Conservation (phyloP, 2,888 invertebrate species). For the Drosophila anomalipes region DNA sequence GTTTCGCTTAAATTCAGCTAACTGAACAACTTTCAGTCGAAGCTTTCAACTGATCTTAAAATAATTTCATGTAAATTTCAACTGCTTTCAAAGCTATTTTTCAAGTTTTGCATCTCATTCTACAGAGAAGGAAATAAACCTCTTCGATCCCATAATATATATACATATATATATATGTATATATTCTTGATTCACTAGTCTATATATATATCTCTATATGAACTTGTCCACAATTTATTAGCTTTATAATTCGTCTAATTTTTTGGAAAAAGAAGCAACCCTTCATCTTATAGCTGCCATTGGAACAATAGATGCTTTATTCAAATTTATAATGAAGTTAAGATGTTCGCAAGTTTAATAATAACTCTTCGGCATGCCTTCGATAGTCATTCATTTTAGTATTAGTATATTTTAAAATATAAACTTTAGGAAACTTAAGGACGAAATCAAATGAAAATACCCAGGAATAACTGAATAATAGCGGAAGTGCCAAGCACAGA, state of each 20-base stretch:
- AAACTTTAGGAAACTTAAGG: no score
- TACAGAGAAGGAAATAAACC: not conserved
- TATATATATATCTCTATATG: not conserved
- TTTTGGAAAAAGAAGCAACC: not conserved
- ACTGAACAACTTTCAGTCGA: not conserved
- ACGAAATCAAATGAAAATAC: not conserved
- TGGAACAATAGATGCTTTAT: not conserved
- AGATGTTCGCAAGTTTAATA: not conserved
- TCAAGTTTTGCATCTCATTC: not conserved
- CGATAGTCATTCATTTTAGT: not conserved
- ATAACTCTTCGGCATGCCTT: not conserved
- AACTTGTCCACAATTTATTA: not conserved
- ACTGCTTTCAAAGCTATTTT: not conserved
- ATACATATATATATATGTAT: not conserved
- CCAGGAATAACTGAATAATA: not conserved
- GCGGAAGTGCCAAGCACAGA: not conserved
- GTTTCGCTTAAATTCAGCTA: not conserved
- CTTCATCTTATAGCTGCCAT: not conserved
- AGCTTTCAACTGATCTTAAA: not conserved
- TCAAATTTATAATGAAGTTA: not conserved
- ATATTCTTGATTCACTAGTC: not conserved
- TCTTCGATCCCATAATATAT: not conserved
- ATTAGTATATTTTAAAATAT: not conserved
- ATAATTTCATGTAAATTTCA: not conserved
- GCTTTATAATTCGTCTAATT: not conserved